Conservation (phyloP, 1,140 invertebrate species). For the Drosophila lowei region DNA sequence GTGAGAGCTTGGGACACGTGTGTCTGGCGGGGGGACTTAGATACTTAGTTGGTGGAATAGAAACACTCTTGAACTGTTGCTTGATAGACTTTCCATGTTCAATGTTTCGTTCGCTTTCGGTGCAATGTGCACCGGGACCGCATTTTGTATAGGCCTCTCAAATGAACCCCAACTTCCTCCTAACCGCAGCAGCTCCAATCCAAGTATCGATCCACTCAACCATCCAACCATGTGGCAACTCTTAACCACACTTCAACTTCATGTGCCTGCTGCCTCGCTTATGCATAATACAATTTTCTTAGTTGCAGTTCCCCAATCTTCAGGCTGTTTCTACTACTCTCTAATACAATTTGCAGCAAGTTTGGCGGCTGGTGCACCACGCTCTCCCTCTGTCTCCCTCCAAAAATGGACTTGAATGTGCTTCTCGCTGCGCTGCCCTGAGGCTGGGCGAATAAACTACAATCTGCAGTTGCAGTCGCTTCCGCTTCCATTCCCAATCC, state of each 20-base stretch:
- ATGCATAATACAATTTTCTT: slow-evolving; percentile 26
- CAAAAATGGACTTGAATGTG: slow-evolving; percentile 13
- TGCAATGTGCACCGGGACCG: no score
- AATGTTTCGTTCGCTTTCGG: no score
- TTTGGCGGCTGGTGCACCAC: slow-evolving; percentile 4
- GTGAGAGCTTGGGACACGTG: no score
- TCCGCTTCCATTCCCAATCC: no score
- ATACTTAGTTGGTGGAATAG: no score
- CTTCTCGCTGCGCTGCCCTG: slow-evolving; percentile 14
- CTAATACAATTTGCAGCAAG: slow-evolving; percentile 61
- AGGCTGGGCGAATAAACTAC: slow-evolving; percentile 48
- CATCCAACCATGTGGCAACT: slow-evolving; percentile 8
- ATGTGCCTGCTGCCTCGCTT: slow-evolving; percentile 7
- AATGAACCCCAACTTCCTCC: no score
- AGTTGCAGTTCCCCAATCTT: slow-evolving; percentile 5
- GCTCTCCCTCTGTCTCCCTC: background rate
- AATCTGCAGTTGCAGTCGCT: slow-evolving; percentile 10
- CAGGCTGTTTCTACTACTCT: slow-evolving; percentile 11
- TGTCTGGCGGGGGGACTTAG: no score
- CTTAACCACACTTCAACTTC: slow-evolving; percentile 26
- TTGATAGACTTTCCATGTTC: no score
- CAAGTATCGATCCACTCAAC: background rate
- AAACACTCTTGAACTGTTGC: no score
- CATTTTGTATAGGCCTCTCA: no score
- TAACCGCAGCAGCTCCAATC: no score